Percentiles rank a stretch among this genome's conserved stretches.
phyloP scores from a whole-genome alignment of 1,140 invertebrate genomes.

The Hestina assimilis region DNA sequence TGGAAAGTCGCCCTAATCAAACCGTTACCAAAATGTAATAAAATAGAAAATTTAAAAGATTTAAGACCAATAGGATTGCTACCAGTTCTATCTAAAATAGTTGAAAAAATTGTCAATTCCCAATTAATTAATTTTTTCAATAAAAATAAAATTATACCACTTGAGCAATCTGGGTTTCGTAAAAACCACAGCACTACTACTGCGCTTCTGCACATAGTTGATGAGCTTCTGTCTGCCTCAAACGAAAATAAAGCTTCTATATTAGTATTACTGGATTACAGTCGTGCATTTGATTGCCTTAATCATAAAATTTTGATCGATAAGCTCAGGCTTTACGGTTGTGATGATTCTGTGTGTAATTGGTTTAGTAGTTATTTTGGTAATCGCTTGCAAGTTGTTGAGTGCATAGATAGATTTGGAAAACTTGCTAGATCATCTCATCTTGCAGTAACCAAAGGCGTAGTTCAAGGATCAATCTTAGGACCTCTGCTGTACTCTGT shows the following conservation, averaged over 20 bases:
- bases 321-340: not conserved
- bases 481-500: not conserved
- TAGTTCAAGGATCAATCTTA: conserved; percentile 1
- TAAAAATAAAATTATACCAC: not conserved
- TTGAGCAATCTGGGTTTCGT: not conserved
- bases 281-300: not conserved
- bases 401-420: not conserved
- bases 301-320: not conserved
- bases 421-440: not conserved
- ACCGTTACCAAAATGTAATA: not conserved
- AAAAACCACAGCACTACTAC: not conserved
- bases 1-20: conserved; percentile 2
- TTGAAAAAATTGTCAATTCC: not conserved
- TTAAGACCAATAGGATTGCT: conserved; percentile 5
- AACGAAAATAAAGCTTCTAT: not conserved
- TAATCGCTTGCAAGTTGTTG: not conserved
- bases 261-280: not conserved
- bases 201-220: not conserved
- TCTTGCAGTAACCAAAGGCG: not conserved
- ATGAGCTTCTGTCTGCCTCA: too few relatives aligned
- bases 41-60: conserved; percentile 2
- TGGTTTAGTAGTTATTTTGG: not conserved
- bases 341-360: not conserved
- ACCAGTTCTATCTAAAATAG: conserved; percentile 2
- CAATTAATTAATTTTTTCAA: conserved; percentile 1